Percentiles rank a stretch among this genome's conserved stretches.
Evolutionary conservation across 2,113 vertebrate species (phyloP).

Genomic region (Conger conger): DNA sequence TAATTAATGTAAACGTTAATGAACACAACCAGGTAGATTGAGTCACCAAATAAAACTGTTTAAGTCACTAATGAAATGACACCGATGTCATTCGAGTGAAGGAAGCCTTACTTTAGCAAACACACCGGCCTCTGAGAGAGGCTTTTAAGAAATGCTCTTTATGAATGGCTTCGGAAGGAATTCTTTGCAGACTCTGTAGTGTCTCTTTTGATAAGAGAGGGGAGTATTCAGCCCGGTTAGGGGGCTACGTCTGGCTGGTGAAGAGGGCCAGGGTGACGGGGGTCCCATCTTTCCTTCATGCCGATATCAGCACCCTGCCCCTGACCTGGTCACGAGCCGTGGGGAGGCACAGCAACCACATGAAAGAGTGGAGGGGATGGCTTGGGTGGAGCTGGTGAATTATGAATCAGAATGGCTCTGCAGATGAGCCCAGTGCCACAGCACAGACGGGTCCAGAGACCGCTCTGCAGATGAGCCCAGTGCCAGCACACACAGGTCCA

Average conservation of each 20-base stretch:
- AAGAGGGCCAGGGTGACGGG: neutral
- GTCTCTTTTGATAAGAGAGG: neutral
- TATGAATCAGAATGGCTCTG: conserved; percentile 38
- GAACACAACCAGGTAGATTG: neutral
- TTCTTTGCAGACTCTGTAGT: neutral
- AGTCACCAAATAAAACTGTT: neutral
- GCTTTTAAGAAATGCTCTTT: neutral
- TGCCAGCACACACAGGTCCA: neutral
- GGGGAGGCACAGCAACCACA: conserved; percentile 22
- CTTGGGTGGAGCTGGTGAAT: conserved; percentile 29
- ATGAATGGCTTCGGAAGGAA: neutral
- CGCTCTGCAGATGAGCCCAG: conserved; percentile 39
- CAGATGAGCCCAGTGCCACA: conserved; percentile 26
- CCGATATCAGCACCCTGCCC: neutral
- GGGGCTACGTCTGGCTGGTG: conserved; percentile 12
- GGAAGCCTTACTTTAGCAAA: neutral
- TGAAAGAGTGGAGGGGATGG: conserved; percentile 32
- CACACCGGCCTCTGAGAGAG: neutral
- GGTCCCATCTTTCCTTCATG: neutral
- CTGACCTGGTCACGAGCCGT: neutral
- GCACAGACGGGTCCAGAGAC: neutral
- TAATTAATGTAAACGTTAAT: conserved; percentile 2
- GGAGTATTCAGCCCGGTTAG: neutral
- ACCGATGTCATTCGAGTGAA: neutral
- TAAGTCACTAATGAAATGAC: neutral